Evolutionary conservation across 2,888 invertebrate genomes (phyloP).

Genomic region (Cantharis nigra): DNA sequence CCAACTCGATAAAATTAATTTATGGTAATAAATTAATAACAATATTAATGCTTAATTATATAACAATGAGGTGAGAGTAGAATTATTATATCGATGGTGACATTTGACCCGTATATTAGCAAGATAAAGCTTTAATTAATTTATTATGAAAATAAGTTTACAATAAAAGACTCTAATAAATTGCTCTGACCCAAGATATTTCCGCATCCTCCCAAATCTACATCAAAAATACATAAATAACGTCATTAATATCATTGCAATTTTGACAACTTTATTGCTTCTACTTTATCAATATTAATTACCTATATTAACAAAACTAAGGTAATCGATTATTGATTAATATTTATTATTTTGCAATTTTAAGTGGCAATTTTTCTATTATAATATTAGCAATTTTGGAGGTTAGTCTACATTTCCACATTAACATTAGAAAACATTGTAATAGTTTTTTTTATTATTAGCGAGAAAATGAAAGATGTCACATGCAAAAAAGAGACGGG

Average conservation of each 20-base stretch:
- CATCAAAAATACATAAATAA: not conserved
- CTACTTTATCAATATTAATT: not conserved
- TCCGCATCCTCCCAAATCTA: not conserved
- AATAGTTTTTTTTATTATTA: not conserved
- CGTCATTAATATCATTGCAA: not conserved
- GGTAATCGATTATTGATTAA: not conserved
- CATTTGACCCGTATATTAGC: not conserved
- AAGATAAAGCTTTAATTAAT: not conserved
- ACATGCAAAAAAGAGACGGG: not conserved
- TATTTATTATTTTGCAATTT: not conserved
- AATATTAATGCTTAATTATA: constrained; percentile 1
- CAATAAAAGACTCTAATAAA: not conserved
- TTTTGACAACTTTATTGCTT: not conserved
- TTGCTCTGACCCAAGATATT: not conserved
- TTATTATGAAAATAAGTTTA: not conserved
- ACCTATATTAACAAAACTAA: not conserved
- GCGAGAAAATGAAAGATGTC: not conserved
- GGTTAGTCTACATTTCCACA: not conserved
- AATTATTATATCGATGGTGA: not conserved
- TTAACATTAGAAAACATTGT: not conserved
- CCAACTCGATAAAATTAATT: not conserved
- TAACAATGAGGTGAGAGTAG: not conserved
- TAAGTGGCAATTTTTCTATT: not conserved
- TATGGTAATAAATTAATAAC: not conserved
- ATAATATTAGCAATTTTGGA: not conserved